phyloP scores from a whole-genome alignment of 2,113 vertebrate species.

The Clarias magur region DNA sequence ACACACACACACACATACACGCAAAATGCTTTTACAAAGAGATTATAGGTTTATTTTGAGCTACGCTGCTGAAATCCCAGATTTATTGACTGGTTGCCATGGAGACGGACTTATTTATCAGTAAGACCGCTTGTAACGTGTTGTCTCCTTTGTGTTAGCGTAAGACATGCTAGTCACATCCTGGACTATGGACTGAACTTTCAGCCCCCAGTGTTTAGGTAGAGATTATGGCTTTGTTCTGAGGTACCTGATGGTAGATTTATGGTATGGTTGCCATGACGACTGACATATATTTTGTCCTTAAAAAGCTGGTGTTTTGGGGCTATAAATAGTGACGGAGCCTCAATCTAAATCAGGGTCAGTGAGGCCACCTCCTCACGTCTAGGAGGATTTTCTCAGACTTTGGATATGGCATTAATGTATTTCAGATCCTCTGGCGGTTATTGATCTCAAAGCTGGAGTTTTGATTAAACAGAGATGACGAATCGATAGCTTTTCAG shows the following conservation, averaged over 20 bases:
- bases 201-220: neutral
- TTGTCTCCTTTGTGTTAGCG: neutral
- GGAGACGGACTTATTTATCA: slow-evolving; percentile 56
- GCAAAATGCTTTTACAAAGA: slow-evolving; percentile 22
- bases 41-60: slow-evolving; percentile 36
- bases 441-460: slow-evolving; percentile 40
- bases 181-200: neutral
- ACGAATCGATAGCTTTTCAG: slow-evolving; percentile 44
- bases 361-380: slow-evolving; percentile 1
- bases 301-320: slow-evolving; percentile 60
- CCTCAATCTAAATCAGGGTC: slow-evolving; percentile 42
- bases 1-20: slow-evolving; percentile 22
- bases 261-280: slow-evolving; percentile 49
- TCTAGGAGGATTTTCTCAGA: slow-evolving; percentile 36
- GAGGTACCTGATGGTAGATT: neutral
- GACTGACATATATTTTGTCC: slow-evolving; percentile 59
- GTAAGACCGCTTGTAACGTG: neutral
- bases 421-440: slow-evolving; percentile 38
- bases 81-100: slow-evolving; percentile 62
- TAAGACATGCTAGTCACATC: slow-evolving; percentile 12
- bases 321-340: slow-evolving; percentile 57
- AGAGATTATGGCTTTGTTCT: neutral
- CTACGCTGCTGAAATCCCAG: slow-evolving; percentile 52
- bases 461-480: slow-evolving; percentile 53
- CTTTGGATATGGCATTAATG: slow-evolving; percentile 33